Percentiles rank a stretch among this genome's conserved stretches.
phyloP scores from a whole-genome alignment of 2,113 vertebrate genomes.

The Setophaga petechia region DNA sequence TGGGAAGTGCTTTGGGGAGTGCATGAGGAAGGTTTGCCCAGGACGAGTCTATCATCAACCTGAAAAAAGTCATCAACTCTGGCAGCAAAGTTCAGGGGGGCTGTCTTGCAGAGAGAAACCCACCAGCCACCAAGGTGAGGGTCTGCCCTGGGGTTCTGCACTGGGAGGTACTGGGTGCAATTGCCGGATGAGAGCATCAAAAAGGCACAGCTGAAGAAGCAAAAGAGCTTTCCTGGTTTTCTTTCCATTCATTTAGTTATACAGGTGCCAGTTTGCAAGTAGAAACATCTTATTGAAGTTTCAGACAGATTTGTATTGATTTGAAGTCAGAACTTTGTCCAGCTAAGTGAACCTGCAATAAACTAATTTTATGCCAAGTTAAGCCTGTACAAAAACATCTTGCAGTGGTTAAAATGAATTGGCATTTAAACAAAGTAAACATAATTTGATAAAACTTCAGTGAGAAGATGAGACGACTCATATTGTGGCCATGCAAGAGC shows the following conservation, averaged over 20 bases:
- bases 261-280: not conserved
- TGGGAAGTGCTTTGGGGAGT: fast-evolving
- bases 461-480: not conserved
- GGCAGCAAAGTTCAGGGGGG: not conserved
- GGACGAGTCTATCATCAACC: not conserved
- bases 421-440: slow-evolving; percentile 31
- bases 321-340: slow-evolving; percentile 10
- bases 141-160: not conserved
- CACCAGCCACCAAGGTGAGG: not conserved
- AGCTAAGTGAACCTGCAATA: slow-evolving; percentile 43
- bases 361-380: slow-evolving; percentile 57
- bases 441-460: slow-evolving; percentile 24
- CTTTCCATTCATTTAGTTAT: not conserved
- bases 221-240: not conserved
- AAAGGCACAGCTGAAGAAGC: not conserved
- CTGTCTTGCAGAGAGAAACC: not conserved
- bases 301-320: slow-evolving; percentile 43
- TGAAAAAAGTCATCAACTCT: not conserved
- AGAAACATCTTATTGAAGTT: not conserved
- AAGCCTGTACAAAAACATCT: slow-evolving; percentile 9
- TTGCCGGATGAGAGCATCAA: not conserved
- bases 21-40: not conserved
- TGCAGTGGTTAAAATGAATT: slow-evolving; percentile 30
- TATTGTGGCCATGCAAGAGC: not conserved
- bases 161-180: not conserved